phyloP scores from a whole-genome alignment of 2,113 vertebrate genomes.

The Manacus vitellinus region DNA sequence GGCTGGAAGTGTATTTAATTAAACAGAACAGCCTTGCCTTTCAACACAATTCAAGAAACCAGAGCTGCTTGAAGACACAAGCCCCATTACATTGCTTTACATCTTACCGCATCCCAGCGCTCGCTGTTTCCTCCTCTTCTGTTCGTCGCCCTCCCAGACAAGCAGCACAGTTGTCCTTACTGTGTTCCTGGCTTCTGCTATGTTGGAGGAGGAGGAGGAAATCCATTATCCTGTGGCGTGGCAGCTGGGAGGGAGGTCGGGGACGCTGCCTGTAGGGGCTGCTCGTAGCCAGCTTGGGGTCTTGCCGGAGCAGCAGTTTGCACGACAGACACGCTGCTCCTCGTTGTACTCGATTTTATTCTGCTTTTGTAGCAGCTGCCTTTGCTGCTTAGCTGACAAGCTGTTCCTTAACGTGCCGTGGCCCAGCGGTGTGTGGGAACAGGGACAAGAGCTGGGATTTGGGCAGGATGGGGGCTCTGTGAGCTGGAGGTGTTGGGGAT shows the following conservation, averaged over 20 bases:
- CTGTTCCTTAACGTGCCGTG: background rate
- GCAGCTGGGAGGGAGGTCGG: constrained; percentile 15
- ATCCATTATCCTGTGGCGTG: background rate
- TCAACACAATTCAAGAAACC: background rate
- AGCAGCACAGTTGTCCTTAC: background rate
- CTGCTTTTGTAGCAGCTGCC: background rate
- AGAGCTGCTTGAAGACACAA: background rate
- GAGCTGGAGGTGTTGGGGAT: background rate
- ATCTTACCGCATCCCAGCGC: background rate
- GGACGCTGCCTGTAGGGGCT: constrained; percentile 45
- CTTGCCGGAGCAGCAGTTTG: background rate
- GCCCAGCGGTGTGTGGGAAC: background rate
- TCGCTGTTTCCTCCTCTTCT: background rate
- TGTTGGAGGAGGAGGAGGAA: background rate
- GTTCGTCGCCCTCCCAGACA: background rate
- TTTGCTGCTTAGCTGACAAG: background rate
- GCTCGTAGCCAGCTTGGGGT: constrained; percentile 35
- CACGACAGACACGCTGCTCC: background rate
- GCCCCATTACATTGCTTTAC: background rate
- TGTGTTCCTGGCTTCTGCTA: background rate
- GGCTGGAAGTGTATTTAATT: background rate
- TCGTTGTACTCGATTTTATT: background rate
- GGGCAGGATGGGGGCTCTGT: background rate
- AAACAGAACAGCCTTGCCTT: background rate
- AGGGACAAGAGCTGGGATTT: background rate